Evolutionary conservation across 2,888 invertebrate genomes (phyloP), one percentile per base, ranked within the genome.

Genomic region (Parascotia fuliginaria): DNA sequence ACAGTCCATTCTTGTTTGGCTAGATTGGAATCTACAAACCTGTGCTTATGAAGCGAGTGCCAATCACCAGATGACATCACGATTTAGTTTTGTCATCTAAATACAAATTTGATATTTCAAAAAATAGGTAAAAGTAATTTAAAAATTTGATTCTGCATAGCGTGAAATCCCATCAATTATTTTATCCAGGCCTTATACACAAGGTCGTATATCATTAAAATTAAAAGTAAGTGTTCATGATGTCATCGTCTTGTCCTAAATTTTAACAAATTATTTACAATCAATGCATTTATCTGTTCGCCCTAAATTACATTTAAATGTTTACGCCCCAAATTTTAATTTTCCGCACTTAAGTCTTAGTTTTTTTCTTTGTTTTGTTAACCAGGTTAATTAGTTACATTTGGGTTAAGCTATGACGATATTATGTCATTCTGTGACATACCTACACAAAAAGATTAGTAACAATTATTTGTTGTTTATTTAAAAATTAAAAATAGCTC

Each of bases 261-360:
- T 62, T 55, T 16, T 36, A 52, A 52, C 15, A 33, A 48, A 15
- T 59, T 68, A 64, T 65, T 69, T 46, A 65, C 56, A 60, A 72
- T 77, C 42, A 40, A 47, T 58, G 52, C 33, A 57, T 51, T 85
- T 85, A 81, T 75, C 42, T 55, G 50, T 48, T 67, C n/a, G 81
- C 45, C 46, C 82, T 69, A 74, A 87, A 87, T 88, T 79, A 76
- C 70, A 77, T 84, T 84, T 79, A 84, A 86, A 86, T 85, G 85
- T 83, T 81, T 81, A 80, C 83, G 88, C 39, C 77, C 89, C 55
- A 83, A 75, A 79, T 85, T 64, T 73, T 74, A 67, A 72, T 75
- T 81, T 79, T 81, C 76, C 77, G 70, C 76, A 74, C 81, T 81
- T 81, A 79, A 60, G 61, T 50, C 61, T 62, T 43, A 31, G 36